These are phyloP conservation scores for Orientallactaga sibirica DNA, from an alignment of 2,797 vertebrate species.

Conservation along the genomic window DNA sequence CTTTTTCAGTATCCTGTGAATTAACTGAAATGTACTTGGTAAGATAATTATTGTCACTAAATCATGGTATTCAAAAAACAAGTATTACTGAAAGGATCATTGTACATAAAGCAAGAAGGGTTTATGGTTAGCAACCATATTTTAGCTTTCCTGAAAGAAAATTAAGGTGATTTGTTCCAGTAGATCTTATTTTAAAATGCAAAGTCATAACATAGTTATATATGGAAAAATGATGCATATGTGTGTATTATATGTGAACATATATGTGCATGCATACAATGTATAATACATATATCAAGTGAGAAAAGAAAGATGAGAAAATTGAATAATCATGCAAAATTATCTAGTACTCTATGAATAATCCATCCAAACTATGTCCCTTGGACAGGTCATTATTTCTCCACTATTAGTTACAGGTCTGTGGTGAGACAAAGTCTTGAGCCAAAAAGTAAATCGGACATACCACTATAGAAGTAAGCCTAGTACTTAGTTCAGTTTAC, in stretches of 20 bases:
- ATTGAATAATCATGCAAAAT: neutral
- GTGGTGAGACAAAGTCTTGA: neutral
- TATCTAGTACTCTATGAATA: neutral
- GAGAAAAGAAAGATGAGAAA: neutral
- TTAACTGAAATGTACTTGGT: neutral
- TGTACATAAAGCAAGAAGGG: neutral
- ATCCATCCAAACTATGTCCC: neutral
- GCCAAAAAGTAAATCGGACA: slow-evolving; percentile 34
- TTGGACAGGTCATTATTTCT: neutral
- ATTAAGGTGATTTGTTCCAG: neutral
- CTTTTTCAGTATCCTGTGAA: neutral
- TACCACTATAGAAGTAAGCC: slow-evolving; percentile 56
- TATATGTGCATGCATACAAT: neutral
- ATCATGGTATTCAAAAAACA: neutral
- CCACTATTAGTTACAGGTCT: neutral
- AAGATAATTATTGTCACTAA: slow-evolving; percentile 29
- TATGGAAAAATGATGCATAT: neutral
- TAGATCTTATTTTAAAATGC: neutral
- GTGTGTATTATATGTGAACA: neutral
- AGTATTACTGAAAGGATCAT: neutral
- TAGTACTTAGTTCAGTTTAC: slow-evolving; percentile 1
- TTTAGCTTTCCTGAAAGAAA: too few relatives aligned
- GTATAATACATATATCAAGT: neutral
- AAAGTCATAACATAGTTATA: neutral
- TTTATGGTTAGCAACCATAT: neutral